A percentile compares a stretch with the other conserved stretches of the same genome.
These are phyloP conservation scores for Aplocera efformata DNA, from an alignment of 2,888 invertebrate species.

Conservation along the genomic window DNA sequence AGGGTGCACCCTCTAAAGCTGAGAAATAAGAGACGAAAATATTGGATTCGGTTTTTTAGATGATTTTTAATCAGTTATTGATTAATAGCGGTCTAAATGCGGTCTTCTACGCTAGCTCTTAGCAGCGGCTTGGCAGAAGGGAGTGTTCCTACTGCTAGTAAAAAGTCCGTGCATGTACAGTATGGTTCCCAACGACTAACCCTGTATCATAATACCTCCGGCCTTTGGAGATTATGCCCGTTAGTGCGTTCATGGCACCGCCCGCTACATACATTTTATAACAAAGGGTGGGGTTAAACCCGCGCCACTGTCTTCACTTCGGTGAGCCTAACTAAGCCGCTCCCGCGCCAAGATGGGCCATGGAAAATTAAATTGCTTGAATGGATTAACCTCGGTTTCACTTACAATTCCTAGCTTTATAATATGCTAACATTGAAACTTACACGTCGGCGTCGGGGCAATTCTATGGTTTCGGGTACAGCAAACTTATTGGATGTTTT, in stretches of 20 bases:
- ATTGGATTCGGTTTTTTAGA: too few relatives aligned
- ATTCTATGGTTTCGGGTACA: too few relatives aligned
- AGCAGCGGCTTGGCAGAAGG: too few relatives aligned
- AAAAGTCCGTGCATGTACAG: conserved; percentile 17
- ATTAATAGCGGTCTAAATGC: too few relatives aligned
- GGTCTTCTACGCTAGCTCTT: too few relatives aligned
- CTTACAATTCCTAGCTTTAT: conserved; percentile 15
- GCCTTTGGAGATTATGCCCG: conserved; percentile 44
- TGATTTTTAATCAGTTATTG: too few relatives aligned
- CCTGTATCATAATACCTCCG: conserved; percentile 45
- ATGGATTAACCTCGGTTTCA: conserved; percentile 17
- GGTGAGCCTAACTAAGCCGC: conserved; percentile 27
- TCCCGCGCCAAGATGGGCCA: conserved; percentile 19
- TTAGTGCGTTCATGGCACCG: conserved; percentile 36
- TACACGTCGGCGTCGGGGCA: conserved; percentile 1
- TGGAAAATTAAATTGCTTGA: conserved; percentile 30
- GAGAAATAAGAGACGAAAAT: too few relatives aligned
- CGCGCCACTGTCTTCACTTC: conserved; percentile 24
- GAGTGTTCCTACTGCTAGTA: too few relatives aligned
- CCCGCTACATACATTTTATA: conserved; percentile 33
- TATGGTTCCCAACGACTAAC: conserved; percentile 37
- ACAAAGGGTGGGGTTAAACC: conserved; percentile 38
- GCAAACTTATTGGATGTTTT: too few relatives aligned
- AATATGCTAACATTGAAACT: conserved; percentile 10
- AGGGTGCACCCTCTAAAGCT: too few relatives aligned